Base-by-base conservation (phyloP, 2,888 invertebrate species). In the Phaonia tiefii region DNA sequence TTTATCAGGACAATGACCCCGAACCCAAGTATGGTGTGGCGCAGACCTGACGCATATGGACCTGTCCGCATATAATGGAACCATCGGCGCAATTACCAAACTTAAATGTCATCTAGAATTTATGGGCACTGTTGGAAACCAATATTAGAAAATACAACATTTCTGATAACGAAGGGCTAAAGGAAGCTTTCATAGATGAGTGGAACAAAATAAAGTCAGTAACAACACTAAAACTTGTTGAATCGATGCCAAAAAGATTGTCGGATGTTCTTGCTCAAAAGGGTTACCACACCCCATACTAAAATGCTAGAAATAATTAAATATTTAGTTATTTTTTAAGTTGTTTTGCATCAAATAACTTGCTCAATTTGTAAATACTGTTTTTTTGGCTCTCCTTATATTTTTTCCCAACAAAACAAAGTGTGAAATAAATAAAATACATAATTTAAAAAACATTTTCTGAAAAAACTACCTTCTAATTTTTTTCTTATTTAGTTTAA, bases 21-120 rank as follows among this genome's bases (percentile, higher is more conserved):
- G 67, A 75, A 42, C 66, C 79, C 39, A 82, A 74, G 44, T 73
- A 78, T 10, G 39, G 42, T 11, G 25, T 75, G 10, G 75, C 79
- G 25, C 73, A 82, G 51, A 49, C 76, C 8, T 82, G 71, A 71
- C 46, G 77, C 1, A 77, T 77, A 11, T 79, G 82, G 66, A 76
- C 73, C 44, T 63, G 63, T 13, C 49, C 63, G 10, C 60, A 60
- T 46, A 1, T 60, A 20, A 75, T 78, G 66, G 31, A 37, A 72
- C 74, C 79, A 15, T 20, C 15, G 2, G 42, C 69, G 42, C 54
- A 56, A 22, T 70, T 44, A 56, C 42, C 70, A 44, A 70, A 79
- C 37, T 42, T 71, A 44, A 44, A 44, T 13, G 44, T 44, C 2
- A 44, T 44, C 2, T 5, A 44, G 2, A 44, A 44, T 13, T 44